Evolutionary conservation across 64 coral and sea anemone genomes (phyloP), one percentile per base, ranked within the genome.

Genomic region (Exaiptasia diaphana): DNA sequence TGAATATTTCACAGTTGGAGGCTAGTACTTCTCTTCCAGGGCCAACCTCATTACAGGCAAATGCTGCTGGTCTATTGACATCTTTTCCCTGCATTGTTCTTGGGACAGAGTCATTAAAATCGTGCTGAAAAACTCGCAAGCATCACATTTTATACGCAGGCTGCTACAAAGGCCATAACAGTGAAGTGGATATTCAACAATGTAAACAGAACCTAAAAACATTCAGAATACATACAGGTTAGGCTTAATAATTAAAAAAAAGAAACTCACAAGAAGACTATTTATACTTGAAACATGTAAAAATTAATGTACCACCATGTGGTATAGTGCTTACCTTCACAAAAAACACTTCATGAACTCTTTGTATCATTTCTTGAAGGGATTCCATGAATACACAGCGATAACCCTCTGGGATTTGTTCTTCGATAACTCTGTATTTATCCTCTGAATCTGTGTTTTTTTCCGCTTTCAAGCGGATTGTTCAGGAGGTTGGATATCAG

Each of bases 11-110:
- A 20, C 61, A 82, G 22, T 68, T 17, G 15, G 33, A 41, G 14
- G 36, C 61, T 4, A 67, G 26, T 18, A 38, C 63, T 24, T 82
- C 64, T 41, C 61, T 35, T 18, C 59, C 79, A 33, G 36, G 22
- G 20, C 79, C 43, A 49, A 50, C 79, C 46, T 68, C 25, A 71
- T 49, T 46, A 21, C 32, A 31, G 28, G 57, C 77, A 80, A 64
- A 80, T 18, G 41, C 36, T 24, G 57, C n/a, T 17, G 52, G 20
- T 80, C 77, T 38, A 36, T 80, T 80, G 12, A 80, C 53, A 64
- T 80, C 77, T 39, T 33, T n/a, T 7, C 52, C 53, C 32, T 64
- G 77, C 35, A 61, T 18, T 38, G 31, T 29, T n/a, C n/a, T 59
- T 62, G 76, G 11, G 52, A 13, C 18, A 79, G 50, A 1, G 52